phyloP scores from a whole-genome alignment of 2,888 invertebrate species.

The Dichetophora obliterata region DNA sequence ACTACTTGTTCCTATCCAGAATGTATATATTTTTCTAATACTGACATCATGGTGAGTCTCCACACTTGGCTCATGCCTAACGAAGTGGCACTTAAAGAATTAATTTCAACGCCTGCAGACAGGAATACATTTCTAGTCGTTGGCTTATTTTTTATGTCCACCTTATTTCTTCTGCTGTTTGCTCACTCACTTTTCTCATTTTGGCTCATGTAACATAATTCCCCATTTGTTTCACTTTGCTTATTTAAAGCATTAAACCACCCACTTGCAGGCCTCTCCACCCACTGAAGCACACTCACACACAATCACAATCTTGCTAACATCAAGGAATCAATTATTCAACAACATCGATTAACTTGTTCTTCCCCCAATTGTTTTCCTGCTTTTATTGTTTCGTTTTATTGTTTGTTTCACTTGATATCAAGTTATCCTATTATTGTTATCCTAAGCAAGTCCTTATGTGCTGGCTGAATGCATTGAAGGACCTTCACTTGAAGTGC shows the following conservation, averaged over 20 bases:
- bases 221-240: neutral
- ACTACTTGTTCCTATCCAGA: too few relatives aligned
- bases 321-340: conserved; percentile 15
- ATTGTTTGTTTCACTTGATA: conserved; percentile 18
- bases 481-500: neutral
- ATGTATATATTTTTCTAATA: too few relatives aligned
- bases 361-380: neutral
- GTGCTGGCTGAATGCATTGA: neutral
- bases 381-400: conserved; percentile 3
- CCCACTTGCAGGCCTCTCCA: neutral
- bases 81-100: too few relatives aligned
- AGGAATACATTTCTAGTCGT: too few relatives aligned
- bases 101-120: too few relatives aligned
- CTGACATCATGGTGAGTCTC: too few relatives aligned
- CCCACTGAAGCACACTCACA: neutral
- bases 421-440: conserved; percentile 13
- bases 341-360: conserved; percentile 25
- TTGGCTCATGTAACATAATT: neutral
- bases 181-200: neutral
- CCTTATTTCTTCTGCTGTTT: too few relatives aligned
- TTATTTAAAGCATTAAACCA: neutral
- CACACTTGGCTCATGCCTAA: too few relatives aligned
- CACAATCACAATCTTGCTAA: neutral
- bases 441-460: conserved; percentile 6
- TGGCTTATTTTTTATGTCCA: too few relatives aligned